Percentiles rank a stretch among this genome's conserved stretches.
phyloP scores from a whole-genome alignment of 2,797 vertebrate genomes.

The Coendou prehensilis region DNA sequence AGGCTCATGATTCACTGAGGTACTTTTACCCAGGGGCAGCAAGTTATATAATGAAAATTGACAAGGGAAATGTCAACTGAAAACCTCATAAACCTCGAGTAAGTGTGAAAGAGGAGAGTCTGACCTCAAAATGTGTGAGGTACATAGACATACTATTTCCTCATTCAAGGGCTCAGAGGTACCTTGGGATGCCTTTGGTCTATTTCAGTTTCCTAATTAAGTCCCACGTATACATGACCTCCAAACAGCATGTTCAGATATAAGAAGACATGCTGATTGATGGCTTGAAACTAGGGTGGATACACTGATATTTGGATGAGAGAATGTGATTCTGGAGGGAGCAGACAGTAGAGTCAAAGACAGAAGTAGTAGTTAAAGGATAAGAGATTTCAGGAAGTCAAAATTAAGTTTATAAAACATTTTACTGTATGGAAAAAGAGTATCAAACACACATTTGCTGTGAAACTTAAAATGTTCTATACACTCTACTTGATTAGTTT shows the following conservation, averaged over 20 bases:
- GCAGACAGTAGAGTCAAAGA: neutral
- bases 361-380: constrained; percentile 16
- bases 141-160: neutral
- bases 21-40: constrained; percentile 18
- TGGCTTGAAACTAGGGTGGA: constrained; percentile 18
- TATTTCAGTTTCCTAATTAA: constrained; percentile 37
- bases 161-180: constrained; percentile 14
- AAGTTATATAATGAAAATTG: constrained; percentile 57
- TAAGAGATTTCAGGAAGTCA: constrained; percentile 39
- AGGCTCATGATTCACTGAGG: constrained; percentile 41
- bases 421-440: constrained; percentile 12
- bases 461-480: constrained; percentile 31
- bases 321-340: constrained; percentile 28
- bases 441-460: constrained; percentile 39
- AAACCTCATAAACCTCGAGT: constrained; percentile 41
- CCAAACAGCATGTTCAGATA: constrained; percentile 25
- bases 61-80: constrained; percentile 23
- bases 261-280: neutral
- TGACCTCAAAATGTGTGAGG: constrained; percentile 6
- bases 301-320: neutral
- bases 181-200: constrained; percentile 13
- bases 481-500: constrained; percentile 50
- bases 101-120: constrained; percentile 16
- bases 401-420: constrained; percentile 41
- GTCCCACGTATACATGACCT: neutral